Evolutionary conservation across 2,113 vertebrate genomes (phyloP).

Genomic region (Capricornis sumatraensis): DNA sequence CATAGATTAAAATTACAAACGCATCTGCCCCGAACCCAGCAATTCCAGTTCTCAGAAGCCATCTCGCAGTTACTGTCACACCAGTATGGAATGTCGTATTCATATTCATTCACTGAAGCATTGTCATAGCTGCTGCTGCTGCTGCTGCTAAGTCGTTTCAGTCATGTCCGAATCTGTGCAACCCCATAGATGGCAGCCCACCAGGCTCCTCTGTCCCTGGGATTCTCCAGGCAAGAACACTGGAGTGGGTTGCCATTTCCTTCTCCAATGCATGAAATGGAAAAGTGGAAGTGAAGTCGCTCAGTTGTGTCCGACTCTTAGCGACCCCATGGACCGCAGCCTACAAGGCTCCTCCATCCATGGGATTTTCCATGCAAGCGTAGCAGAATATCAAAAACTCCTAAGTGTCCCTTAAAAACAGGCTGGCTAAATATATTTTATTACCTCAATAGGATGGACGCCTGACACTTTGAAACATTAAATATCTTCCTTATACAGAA

Average conservation of each 20-base stretch:
- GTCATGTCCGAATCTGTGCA: rapidly evolving
- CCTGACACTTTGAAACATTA: not conserved
- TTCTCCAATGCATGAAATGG: no score
- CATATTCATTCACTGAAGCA: not conserved
- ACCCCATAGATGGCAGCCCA: no score
- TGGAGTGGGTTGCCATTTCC: no score
- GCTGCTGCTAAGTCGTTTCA: no score
- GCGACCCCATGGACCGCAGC: no score
- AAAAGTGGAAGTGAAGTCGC: no score
- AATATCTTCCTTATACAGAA: conserved; percentile 5
- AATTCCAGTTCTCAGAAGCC: not conserved
- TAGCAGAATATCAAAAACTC: not conserved
- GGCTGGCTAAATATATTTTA: not conserved
- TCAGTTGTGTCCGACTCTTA: no score
- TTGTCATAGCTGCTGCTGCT: not conserved
- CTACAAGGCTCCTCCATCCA: no score
- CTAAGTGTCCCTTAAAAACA: not conserved
- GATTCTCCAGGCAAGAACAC: no score
- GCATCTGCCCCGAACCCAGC: not conserved
- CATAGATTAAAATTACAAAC: not conserved
- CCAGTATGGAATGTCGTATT: not conserved
- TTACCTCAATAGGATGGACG: not conserved
- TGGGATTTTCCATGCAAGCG: not conserved
- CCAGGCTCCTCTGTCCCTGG: no score
- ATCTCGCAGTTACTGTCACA: not conserved